Percentiles rank a stretch among this genome's conserved stretches.
Conservation (phyloP, 2,797 vertebrate genomes). For the Coracias cyanogaster region DNA sequence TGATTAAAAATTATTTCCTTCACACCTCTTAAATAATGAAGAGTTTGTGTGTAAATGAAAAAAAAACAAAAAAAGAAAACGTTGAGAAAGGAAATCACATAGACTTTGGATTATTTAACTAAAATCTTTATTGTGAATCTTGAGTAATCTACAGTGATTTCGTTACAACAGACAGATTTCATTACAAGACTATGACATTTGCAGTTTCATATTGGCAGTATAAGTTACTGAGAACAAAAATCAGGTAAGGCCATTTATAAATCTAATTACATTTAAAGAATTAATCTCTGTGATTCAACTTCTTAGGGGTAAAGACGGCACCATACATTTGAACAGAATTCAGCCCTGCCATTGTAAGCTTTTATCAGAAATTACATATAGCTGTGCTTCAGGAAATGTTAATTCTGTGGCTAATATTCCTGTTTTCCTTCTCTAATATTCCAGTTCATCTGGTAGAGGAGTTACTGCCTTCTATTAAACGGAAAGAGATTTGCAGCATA, state of each 20-base stretch:
- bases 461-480: constrained; percentile 1
- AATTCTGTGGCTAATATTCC: background rate
- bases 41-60: background rate
- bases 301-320: constrained; percentile 39
- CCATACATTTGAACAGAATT: constrained; percentile 29
- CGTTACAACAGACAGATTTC: background rate
- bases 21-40: background rate
- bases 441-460: background rate
- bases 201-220: constrained; percentile 12
- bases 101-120: background rate
- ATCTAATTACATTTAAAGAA: constrained; percentile 39
- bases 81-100: background rate
- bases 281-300: constrained; percentile 10
- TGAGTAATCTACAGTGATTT: background rate
- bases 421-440: constrained; percentile 45
- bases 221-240: background rate
- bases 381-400: constrained; percentile 8
- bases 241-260: constrained; percentile 15
- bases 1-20: background rate
- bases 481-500: constrained; percentile 18
- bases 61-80: rapidly evolving
- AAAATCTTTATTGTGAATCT: background rate
- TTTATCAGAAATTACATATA: constrained; percentile 28
- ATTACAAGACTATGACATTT: background rate
- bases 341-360: constrained; percentile 42